phyloP scores from a whole-genome alignment of 30 jellyfish, hydroid and myxozoan genomes.

The Mastigias papua region DNA sequence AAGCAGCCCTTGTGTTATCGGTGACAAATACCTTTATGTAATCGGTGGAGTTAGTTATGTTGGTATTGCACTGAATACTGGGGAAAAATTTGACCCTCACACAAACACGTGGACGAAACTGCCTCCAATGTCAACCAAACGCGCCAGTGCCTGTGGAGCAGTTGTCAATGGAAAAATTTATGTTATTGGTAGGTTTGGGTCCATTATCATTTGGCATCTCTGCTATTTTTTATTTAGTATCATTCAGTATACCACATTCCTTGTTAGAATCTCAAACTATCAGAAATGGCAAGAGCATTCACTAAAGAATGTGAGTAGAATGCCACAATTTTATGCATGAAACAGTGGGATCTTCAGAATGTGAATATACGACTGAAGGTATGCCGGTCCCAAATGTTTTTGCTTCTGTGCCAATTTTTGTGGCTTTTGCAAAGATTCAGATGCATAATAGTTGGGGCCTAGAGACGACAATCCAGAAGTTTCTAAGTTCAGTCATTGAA shows the following conservation, averaged over 20 bases:
- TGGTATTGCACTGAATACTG: constrained; percentile 92
- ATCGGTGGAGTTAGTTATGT: constrained; percentile 99
- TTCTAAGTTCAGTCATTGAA: background rate
- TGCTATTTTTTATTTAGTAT: too few relatives aligned
- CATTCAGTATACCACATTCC: too few relatives aligned
- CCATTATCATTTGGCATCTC: background rate
- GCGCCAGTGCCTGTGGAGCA: constrained; percentile 99
- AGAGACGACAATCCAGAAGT: background rate
- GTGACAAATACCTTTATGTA: constrained; percentile 89
- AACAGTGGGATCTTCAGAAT: too few relatives aligned
- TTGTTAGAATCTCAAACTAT: too few relatives aligned
- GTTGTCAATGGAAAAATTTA: constrained; percentile 88
- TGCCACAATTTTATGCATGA: too few relatives aligned
- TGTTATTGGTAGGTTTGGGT: constrained; percentile 84
- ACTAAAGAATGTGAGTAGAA: too few relatives aligned
- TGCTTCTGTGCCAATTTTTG: too few relatives aligned
- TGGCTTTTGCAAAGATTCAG: too few relatives aligned
- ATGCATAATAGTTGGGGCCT: too few relatives aligned
- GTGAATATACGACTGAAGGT: too few relatives aligned
- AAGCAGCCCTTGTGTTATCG: constrained; percentile 96
- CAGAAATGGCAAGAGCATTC: too few relatives aligned
- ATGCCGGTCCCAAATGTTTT: too few relatives aligned
- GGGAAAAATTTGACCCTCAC: constrained; percentile 93
- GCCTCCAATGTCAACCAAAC: constrained; percentile 89
- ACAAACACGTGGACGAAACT: constrained; percentile 87